Evolutionary conservation across 2,113 vertebrate species (phyloP).

Genomic region (Pogonocichla stellata): DNA sequence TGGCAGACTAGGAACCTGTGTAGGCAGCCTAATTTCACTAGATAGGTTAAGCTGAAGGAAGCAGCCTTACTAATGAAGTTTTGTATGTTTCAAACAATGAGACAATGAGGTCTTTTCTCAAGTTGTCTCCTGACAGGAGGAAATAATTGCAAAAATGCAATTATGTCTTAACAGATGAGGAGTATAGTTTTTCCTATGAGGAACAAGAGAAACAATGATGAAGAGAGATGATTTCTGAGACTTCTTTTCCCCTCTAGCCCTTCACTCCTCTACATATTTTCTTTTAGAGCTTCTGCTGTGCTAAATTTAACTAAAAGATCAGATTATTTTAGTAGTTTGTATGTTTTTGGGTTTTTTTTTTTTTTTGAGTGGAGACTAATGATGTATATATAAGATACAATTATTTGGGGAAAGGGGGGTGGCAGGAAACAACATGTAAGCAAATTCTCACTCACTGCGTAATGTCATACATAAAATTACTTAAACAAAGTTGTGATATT

Average conservation of each 20-base stretch:
- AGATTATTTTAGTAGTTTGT: background rate
- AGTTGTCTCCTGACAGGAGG: background rate
- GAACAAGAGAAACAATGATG: background rate
- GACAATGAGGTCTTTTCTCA: background rate
- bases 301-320: background rate
- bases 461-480: background rate
- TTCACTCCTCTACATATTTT: background rate
- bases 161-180: background rate
- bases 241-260: background rate
- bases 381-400: too few species aligned
- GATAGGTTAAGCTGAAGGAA: background rate
- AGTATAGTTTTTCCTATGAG: background rate
- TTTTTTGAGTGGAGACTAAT: background rate
- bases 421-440: background rate
- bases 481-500: background rate
- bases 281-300: background rate
- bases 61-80: background rate
- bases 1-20: background rate
- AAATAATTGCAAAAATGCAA: background rate
- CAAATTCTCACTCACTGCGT: background rate
- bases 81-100: background rate
- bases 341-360: too few species aligned
- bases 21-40: background rate
- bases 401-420: accelerated
- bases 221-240: background rate